These are phyloP conservation scores for Archocentrus centrarchus DNA, from an alignment of 2,113 vertebrate species.

Conservation along the genomic window DNA sequence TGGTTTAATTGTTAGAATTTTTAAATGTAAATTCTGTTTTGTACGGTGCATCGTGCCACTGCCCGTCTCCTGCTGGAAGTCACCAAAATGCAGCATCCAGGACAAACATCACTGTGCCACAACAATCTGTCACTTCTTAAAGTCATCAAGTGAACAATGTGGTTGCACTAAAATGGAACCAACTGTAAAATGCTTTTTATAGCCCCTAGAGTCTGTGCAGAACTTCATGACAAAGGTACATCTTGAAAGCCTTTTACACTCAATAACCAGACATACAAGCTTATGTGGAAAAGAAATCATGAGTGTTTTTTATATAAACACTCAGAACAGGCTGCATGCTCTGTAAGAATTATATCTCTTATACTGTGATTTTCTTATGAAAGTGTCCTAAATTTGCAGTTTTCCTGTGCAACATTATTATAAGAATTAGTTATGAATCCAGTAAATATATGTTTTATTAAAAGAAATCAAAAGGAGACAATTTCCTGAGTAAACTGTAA, in stretches of 20 bases:
- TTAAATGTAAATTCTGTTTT: too few relatives aligned
- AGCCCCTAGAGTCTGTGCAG: background rate
- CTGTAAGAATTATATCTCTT: background rate
- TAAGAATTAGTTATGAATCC: background rate
- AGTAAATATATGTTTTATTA: background rate
- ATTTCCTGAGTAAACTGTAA: background rate
- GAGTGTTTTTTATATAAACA: too few relatives aligned
- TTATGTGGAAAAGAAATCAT: too few relatives aligned
- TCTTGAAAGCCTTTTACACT: background rate
- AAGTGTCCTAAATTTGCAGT: background rate
- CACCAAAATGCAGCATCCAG: background rate
- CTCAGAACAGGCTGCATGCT: too few relatives aligned
- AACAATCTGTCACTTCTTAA: background rate
- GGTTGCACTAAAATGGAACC: background rate
- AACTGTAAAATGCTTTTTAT: background rate
- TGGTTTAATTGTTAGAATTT: too few relatives aligned
- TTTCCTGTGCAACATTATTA: background rate
- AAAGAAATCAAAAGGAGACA: background rate
- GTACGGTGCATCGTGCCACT: background rate
- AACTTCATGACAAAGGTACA: background rate
- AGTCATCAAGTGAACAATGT: background rate
- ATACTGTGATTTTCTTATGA: background rate
- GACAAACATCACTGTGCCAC: background rate
- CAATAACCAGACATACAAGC: background rate
- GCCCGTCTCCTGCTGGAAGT: background rate